Base-by-base conservation (phyloP, 2,113 vertebrate species). In the Dendrocopos noguchii region DNA sequence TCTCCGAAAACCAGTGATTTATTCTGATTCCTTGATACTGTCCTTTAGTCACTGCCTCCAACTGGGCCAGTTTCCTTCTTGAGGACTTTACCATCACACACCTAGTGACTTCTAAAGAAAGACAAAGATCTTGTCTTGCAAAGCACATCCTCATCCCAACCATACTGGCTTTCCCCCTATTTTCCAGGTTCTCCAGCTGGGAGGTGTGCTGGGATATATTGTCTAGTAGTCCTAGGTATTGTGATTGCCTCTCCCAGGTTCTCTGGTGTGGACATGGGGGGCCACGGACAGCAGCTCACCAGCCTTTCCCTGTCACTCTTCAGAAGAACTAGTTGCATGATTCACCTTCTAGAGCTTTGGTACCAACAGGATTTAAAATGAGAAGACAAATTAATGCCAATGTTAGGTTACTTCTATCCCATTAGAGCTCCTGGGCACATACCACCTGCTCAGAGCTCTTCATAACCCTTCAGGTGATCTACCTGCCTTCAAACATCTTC, bases 141-240 rank as follows among this genome's bases (percentile, higher is more conserved):
- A 12, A 76, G 27, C 42, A 9, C 1, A 7, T 12, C 22, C 12
- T 80, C 24, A 64, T 29, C 56, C 47, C 12, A 2, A 1, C 42
- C 31, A 3, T 7, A 6, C 44, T 2, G 6, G 11, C 11, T 44
- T 36, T 36, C 13, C 1, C 18, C 33, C 59, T 4, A 0, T 33
- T 50, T 25, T 17, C 47, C 72, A 50, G 12, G 39, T n/a, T 77
- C 24, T 83, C 60, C 55, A 39, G 65, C 33, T 65, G 29, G 15
- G 60, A 44, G 29, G 16, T 8, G 17, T 47, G 18, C 42, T 44
- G 42, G 42, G 42, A 44, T 44, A 44, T 50, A 22, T 50, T 50
- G 20, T 50, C 21, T 21, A 50, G 20, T 22, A 50, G 47, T 22
- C 47, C 47, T 50, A 12, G 47, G 47, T 15, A 9, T 10, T 34